phyloP scores from a whole-genome alignment of 2,888 invertebrate species.

The Steinernema hermaphroditum region DNA sequence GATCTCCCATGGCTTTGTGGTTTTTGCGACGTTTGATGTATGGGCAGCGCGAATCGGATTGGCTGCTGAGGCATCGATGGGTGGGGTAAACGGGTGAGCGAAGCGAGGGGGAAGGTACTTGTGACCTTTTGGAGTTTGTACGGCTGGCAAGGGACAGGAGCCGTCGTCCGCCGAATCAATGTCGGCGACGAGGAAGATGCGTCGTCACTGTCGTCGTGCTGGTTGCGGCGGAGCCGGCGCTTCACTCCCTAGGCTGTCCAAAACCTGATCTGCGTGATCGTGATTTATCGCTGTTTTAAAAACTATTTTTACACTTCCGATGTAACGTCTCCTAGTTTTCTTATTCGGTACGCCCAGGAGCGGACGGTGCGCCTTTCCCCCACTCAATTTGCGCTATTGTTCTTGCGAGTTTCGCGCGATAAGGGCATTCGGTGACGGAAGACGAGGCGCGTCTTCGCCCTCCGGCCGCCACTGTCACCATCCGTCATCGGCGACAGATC shows the following conservation, averaged over 20 bases:
- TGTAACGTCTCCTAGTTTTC: slow-evolving; percentile 29
- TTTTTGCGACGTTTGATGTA: slow-evolving; percentile 12
- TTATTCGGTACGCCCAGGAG: slow-evolving; percentile 30
- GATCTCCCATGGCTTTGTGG: slow-evolving; percentile 11
- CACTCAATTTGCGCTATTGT: slow-evolving; percentile 19
- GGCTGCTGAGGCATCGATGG: slow-evolving; percentile 9
- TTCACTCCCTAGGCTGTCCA: neutral
- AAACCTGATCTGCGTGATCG: slow-evolving; percentile 30
- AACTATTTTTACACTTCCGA: slow-evolving; percentile 31
- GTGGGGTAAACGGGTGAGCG: slow-evolving; percentile 22
- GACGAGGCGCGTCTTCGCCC: too few relatives aligned
- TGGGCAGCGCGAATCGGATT: slow-evolving; percentile 12
- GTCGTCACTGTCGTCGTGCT: neutral
- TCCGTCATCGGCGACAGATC: too few relatives aligned
- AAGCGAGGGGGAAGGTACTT: slow-evolving; percentile 26
- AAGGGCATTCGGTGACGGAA: slow-evolving; percentile 1
- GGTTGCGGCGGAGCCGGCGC: slow-evolving; percentile 12
- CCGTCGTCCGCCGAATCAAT: slow-evolving; percentile 18
- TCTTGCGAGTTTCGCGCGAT: neutral
- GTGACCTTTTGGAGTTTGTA: slow-evolving; percentile 31
- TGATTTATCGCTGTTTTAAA: slow-evolving; percentile 30
- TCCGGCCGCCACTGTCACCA: too few relatives aligned
- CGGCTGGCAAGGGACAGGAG: slow-evolving; percentile 18
- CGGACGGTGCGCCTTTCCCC: neutral
- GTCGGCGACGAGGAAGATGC: slow-evolving; percentile 16